A percentile compares a stretch with the other conserved stretches of the same genome.
These are phyloP conservation scores for Syngnathus rostellatus DNA, from an alignment of 2,797 vertebrate species.

Conservation along the genomic window DNA sequence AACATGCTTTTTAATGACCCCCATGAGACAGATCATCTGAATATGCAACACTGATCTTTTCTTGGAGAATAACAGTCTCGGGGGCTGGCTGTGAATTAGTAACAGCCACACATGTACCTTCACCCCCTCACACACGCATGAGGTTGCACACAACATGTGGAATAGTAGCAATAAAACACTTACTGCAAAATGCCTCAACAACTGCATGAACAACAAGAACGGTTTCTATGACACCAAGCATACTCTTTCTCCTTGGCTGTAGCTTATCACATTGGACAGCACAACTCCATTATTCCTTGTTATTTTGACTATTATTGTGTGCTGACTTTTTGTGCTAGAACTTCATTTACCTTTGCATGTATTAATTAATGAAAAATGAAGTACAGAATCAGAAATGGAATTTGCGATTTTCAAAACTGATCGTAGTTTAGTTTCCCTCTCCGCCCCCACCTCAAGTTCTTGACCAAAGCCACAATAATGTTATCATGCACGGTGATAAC, in stretches of 20 bases:
- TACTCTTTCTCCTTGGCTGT: conserved; percentile 20
- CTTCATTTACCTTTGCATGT: not conserved
- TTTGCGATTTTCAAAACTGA: no score
- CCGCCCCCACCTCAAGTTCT: no score
- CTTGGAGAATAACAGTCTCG: conserved; percentile 52
- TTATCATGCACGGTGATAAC: no score
- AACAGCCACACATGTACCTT: conserved; percentile 39
- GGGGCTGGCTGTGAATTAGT: conserved; percentile 40
- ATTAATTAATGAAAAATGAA: not conserved
- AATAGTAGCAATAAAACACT: conserved; percentile 10
- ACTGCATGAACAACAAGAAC: conserved; percentile 12
- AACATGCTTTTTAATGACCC: conserved; percentile 68
- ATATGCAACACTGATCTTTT: conserved; percentile 62
- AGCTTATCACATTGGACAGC: conserved; percentile 13
- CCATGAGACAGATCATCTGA: conserved; percentile 62
- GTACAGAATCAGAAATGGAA: not conserved
- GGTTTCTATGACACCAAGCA: conserved; percentile 50
- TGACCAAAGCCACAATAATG: no score
- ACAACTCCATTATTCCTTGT: not conserved
- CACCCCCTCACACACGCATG: not conserved
- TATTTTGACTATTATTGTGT: not conserved
- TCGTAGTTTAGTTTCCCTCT: no score
- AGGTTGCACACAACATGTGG: not conserved
- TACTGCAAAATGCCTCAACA: conserved; percentile 32
- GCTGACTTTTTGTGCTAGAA: not conserved